Conservation (phyloP, 2,888 invertebrate species). For the Eucera pruinosa region DNA sequence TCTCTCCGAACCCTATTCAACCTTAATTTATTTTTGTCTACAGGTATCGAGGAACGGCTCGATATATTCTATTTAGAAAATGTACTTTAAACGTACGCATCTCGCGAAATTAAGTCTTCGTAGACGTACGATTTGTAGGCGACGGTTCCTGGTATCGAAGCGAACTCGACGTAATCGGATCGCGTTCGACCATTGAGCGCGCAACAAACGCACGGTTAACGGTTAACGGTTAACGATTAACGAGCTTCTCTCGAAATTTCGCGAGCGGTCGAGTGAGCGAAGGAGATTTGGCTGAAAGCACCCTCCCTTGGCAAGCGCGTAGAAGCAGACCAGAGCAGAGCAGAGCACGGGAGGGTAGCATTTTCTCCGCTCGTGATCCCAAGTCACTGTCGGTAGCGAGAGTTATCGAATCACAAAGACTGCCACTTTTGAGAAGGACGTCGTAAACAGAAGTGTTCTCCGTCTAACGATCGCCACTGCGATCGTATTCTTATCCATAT, state of each 20-base stretch:
- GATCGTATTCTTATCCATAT: conserved; percentile 66
- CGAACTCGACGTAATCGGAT: neutral
- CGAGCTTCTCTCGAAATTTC: neutral
- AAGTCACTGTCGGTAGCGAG: conserved; percentile 31
- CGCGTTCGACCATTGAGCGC: neutral
- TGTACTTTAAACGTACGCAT: neutral
- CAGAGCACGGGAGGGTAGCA: too few relatives aligned
- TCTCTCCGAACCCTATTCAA: neutral
- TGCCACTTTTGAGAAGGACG: conserved; percentile 20
- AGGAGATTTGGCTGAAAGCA: neutral
- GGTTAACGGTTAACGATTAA: too few relatives aligned
- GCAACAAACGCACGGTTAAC: too few relatives aligned
- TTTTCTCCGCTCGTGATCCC: neutral
- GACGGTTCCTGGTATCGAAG: too few relatives aligned
- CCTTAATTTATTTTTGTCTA: conserved; percentile 1
- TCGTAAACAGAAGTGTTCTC: conserved; percentile 45
- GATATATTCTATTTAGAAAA: conserved; percentile 1
- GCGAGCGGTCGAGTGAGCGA: too few relatives aligned
- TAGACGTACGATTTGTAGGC: too few relatives aligned
- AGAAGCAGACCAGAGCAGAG: neutral
- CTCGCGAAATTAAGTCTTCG: neutral
- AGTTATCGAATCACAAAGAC: conserved; percentile 31
- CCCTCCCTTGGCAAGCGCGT: neutral
- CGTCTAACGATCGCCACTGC: conserved; percentile 52
- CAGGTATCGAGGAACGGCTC: conserved; percentile 21